A percentile compares a stretch with the other conserved stretches of the same genome.
Conservation (phyloP, 2,113 vertebrate species). For the Melospiza melodia region DNA sequence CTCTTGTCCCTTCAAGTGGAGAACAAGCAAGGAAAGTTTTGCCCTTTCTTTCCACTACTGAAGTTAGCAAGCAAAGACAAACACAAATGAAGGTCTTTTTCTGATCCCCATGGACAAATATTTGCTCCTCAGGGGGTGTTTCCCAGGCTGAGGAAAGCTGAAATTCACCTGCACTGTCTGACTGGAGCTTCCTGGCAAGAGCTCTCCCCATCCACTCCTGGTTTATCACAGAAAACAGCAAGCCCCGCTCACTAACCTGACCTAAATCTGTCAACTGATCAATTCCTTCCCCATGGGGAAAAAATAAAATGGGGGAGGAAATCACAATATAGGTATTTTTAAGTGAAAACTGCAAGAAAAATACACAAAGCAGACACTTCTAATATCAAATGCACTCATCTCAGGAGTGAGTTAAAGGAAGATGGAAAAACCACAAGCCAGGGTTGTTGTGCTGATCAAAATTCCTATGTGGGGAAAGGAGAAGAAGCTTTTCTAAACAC, state of each 20-base stretch:
- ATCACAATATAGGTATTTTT: neutral
- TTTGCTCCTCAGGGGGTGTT: fast-evolving
- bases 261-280: conserved; percentile 45
- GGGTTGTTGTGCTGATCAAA: neutral
- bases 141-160: neutral
- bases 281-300: neutral
- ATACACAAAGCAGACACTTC: neutral
- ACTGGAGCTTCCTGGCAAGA: neutral
- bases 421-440: fast-evolving
- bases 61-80: neutral
- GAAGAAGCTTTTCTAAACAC: neutral
- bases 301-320: neutral
- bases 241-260: neutral
- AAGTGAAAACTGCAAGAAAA: neutral
- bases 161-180: neutral
- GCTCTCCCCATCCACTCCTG: neutral
- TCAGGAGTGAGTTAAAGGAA: neutral
- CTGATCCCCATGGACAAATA: neutral
- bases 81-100: neutral
- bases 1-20: neutral
- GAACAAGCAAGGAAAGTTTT: neutral
- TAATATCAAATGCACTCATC: fast-evolving
- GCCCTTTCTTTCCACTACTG: neutral
- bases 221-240: neutral
- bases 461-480: fast-evolving